phyloP scores from a whole-genome alignment of 2,888 invertebrate genomes.

The Apodemia hepburni region DNA sequence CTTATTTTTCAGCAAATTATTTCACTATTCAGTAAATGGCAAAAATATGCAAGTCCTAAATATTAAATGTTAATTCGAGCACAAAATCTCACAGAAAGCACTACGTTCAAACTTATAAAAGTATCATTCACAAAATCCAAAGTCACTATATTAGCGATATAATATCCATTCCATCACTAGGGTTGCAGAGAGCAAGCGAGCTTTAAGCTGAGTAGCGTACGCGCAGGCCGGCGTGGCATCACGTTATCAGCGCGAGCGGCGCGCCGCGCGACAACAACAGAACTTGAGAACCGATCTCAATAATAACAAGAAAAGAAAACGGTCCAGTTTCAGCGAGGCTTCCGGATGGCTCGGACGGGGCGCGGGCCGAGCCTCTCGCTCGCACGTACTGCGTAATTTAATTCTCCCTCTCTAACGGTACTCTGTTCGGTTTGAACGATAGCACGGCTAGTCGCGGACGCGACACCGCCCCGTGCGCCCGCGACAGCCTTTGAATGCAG shows the following conservation, averaged over 20 bases:
- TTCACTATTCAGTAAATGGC: neutral
- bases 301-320: constrained; percentile 81
- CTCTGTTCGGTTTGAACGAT: constrained; percentile 58
- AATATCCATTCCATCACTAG: constrained; percentile 62
- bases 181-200: constrained; percentile 52
- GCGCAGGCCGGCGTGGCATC: constrained; percentile 72
- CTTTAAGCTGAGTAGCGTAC: constrained; percentile 71
- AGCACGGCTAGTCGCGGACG: constrained; percentile 64
- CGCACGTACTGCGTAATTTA: constrained; percentile 49
- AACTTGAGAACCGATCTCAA: constrained; percentile 78
- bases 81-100: constrained; percentile 12
- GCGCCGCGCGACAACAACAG: constrained; percentile 78
- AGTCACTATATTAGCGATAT: constrained; percentile 48
- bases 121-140: constrained; percentile 40
- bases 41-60: neutral
- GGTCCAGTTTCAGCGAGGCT: constrained; percentile 80
- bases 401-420: constrained; percentile 74
- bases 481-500: constrained; percentile 30
- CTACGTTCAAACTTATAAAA: constrained; percentile 5
- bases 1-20: neutral
- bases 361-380: constrained; percentile 52
- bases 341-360: constrained; percentile 76
- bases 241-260: constrained; percentile 77
- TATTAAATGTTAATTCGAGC: constrained; percentile 1
- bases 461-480: constrained; percentile 57